Evolutionary conservation across 2,113 vertebrate species (phyloP), one percentile per base, ranked within the genome.

Genomic region (Lagenorhynchus albirostris): DNA sequence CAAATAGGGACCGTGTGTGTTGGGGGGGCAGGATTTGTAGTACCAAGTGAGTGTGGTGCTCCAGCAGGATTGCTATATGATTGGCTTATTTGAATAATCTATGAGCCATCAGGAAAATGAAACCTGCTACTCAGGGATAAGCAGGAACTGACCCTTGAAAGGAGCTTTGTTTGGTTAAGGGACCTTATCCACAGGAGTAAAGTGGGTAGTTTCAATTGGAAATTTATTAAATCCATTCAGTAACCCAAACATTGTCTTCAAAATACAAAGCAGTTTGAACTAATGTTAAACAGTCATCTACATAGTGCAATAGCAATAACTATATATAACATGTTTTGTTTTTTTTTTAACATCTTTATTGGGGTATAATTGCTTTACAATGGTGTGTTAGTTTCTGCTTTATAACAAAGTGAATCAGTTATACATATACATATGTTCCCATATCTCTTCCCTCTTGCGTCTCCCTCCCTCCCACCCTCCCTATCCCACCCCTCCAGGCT

Each of bases 281-380:
- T 88, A 94, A 38, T 97, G 88, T 76, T 97, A 97, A 77, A 95
- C 12, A 87, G 91, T 95, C 94, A 92, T 53, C 62, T 38, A 81
- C 2, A n/a, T 94, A 60, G 70, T 65, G 67, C 53, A 91, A 41
- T 1, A 85, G 47, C 70, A 80, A 82, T 65, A 41, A 65, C 74
- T 96, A 90, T 38, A 93, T 67, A 38, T 62, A 53, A 80, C 80
- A 92, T 23, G 68, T 68, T 95, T 96, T 90, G n/a, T n/a, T n/a
- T n/a, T n/a, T n/a, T n/a, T n/a, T n/a, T n/a, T n/a, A n/a, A n/a
- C n/a, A n/a, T n/a, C n/a, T n/a, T n/a, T n/a, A n/a, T n/a, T n/a
- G n/a, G n/a, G n/a, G n/a, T n/a, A n/a, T n/a, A n/a, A n/a, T n/a
- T n/a, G n/a, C n/a, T n/a, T n/a, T n/a, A n/a, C n/a, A n/a, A n/a